Evolutionary conservation across 2,888 invertebrate genomes (phyloP).

Genomic region (Entomobrya proxima): DNA sequence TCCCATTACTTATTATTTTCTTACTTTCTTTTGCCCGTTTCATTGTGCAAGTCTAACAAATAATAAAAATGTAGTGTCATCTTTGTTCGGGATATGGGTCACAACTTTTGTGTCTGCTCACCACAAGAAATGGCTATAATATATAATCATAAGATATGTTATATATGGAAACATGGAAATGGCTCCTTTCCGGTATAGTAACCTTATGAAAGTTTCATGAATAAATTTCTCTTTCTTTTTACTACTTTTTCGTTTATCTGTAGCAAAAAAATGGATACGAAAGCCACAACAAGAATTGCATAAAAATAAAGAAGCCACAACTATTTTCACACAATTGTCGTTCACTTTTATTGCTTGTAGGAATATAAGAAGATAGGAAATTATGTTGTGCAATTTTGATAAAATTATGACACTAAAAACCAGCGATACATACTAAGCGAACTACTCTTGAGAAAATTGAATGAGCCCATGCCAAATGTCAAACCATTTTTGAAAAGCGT

Average conservation of each 20-base stretch:
- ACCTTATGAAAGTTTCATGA: slow-evolving; percentile 63
- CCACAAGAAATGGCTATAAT: slow-evolving; percentile 40
- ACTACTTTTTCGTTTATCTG: neutral
- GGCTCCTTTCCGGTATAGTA: slow-evolving; percentile 59
- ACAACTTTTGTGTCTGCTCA: slow-evolving; percentile 40
- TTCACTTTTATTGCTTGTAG: slow-evolving; percentile 23
- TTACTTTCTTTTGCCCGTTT: neutral
- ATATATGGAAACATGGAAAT: slow-evolving; percentile 47
- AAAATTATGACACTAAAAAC: slow-evolving; percentile 68
- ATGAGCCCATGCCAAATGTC: slow-evolving; percentile 65
- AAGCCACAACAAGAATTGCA: neutral
- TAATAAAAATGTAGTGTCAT: slow-evolving; percentile 27
- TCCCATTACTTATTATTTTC: slow-evolving; percentile 30
- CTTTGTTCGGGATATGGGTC: slow-evolving; percentile 41
- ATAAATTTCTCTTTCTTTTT: slow-evolving; percentile 34
- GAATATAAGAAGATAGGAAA: slow-evolving; percentile 46
- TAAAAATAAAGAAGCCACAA: slow-evolving; percentile 16
- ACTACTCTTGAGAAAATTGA: slow-evolving; percentile 57
- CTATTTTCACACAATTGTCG: slow-evolving; percentile 2
- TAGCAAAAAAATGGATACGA: slow-evolving; percentile 3
- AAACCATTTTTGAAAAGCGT: slow-evolving; percentile 48
- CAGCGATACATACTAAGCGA: slow-evolving; percentile 32
- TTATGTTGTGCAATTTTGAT: slow-evolving; percentile 62
- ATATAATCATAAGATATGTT: slow-evolving; percentile 35
- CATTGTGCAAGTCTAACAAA: slow-evolving; percentile 15